phyloP scores from a whole-genome alignment of 2,888 invertebrate genomes.

The Drosophila pseudotalamancana region DNA sequence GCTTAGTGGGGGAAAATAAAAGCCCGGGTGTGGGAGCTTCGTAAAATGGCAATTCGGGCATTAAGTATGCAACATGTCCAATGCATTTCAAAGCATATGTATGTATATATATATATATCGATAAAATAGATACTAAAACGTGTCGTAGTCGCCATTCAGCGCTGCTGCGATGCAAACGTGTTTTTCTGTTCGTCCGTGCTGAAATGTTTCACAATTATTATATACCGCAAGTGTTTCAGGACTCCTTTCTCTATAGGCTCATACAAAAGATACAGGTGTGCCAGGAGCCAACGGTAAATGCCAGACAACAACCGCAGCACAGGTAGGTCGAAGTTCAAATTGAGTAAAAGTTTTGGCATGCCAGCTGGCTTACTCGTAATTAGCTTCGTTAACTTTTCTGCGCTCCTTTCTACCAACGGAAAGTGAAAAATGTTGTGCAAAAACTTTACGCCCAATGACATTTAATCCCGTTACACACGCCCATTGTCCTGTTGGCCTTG shows the following conservation, averaged over 20 bases:
- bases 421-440: constrained; percentile 61
- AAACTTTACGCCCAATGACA: constrained; percentile 59
- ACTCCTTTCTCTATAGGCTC: constrained; percentile 68
- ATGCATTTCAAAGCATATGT: constrained; percentile 65
- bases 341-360: constrained; percentile 46
- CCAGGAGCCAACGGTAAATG: constrained; percentile 59
- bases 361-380: constrained; percentile 52
- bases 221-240: constrained; percentile 60
- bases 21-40: not conserved
- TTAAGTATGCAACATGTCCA: constrained; percentile 72
- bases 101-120: constrained; percentile 46
- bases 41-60: constrained; percentile 50
- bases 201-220: constrained; percentile 71
- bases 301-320: constrained; percentile 18
- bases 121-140: constrained; percentile 68
- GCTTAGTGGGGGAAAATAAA: not conserved
- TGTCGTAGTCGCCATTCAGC: constrained; percentile 36
- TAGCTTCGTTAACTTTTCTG: constrained; percentile 55
- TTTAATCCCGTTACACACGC: constrained; percentile 38
- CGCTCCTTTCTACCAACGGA: constrained; percentile 15
- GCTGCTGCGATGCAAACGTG: constrained; percentile 36
- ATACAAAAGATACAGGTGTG: constrained; percentile 71
- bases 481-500: constrained; percentile 10
- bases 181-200: constrained; percentile 3
- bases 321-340: constrained; percentile 60